Evolutionary conservation across 2,113 vertebrate genomes (phyloP), one percentile per base, ranked within the genome.

Genomic region (pig (Sus scrofa)): DNA sequence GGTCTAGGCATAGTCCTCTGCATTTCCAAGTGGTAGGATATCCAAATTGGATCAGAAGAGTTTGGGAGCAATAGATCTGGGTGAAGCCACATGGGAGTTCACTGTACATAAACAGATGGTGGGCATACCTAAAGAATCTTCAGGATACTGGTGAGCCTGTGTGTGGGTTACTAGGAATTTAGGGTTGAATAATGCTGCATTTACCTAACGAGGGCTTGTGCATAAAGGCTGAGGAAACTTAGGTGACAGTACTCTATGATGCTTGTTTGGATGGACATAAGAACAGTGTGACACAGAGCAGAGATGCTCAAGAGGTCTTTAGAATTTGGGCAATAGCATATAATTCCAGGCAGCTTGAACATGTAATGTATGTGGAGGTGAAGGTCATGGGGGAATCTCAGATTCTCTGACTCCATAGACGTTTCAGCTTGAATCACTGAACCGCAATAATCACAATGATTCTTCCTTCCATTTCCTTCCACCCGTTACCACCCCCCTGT

Each of bases 401-500:
- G 27, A 1, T 63, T 71, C 62, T 91, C 83, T 62, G 18, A 67
- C 18, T 73, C 70, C 74, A 44, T 15, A 5, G 60, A 20, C 68
- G 70, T 92, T 73, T 73, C 81, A 84, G 56, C 54, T 82, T 56
- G 19, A 67, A 15, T 75, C 44, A 62, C 1, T 63, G 27, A 85
- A 24, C 6, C 39, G 11, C 0, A 26, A 1, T 10, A 85, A 24
- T 4, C 39, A 14, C 0, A 26, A 1, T 10, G 52, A 78, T 44
- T 75, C 44, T 92, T 74, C n/a, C 27, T 37, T 60, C 87, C 44
- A 4, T 16, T 26, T 62, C 37, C 18, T 26, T 87, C 65, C 8
- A 60, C 8, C 6, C 52, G 5, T 50, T n/a, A 52, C 10, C 6
- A 4, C 24, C 7, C 54, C 11, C 1, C 18, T 0, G 15, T 20